These are phyloP conservation scores for Laticauda colubrina DNA, from an alignment of 2,113 vertebrate species.

Conservation along the genomic window DNA sequence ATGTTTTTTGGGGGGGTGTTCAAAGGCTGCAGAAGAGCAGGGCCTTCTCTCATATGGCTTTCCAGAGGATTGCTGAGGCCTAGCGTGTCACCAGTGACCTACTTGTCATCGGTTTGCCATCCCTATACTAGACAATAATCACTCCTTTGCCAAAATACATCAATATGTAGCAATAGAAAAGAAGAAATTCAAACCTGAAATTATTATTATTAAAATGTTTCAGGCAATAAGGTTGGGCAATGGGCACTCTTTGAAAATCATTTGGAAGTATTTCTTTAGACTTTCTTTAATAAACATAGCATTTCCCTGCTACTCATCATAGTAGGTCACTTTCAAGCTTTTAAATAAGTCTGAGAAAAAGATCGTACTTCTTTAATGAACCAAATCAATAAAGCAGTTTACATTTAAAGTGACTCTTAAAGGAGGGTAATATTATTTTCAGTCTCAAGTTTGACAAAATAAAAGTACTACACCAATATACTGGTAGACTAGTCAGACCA, in stretches of 20 bases:
- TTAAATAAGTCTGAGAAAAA: not conserved
- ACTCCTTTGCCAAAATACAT: not conserved
- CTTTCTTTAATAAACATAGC: not conserved
- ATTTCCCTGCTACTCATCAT: not conserved
- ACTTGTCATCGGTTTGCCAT: too few relatives aligned
- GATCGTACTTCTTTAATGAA: not conserved
- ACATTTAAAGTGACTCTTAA: not conserved
- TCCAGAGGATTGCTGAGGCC: too few relatives aligned
- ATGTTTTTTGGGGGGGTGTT: too few relatives aligned
- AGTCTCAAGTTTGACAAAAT: not conserved
- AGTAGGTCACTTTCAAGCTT: not conserved
- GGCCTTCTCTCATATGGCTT: too few relatives aligned
- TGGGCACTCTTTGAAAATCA: not conserved
- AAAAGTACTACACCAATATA: constrained; percentile 2
- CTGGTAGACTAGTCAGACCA: not conserved
- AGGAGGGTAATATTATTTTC: not conserved
- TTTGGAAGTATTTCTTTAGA: not conserved
- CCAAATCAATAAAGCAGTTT: not conserved
- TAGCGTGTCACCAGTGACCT: too few relatives aligned
- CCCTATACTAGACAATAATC: not conserved
- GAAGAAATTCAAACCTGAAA: not conserved
- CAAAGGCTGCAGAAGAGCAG: too few relatives aligned
- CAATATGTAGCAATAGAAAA: not conserved
- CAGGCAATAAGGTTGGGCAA: not conserved
- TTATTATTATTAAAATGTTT: not conserved